Conservation (phyloP, 2,797 vertebrate genomes). For the Crocidura indochinensis region DNA sequence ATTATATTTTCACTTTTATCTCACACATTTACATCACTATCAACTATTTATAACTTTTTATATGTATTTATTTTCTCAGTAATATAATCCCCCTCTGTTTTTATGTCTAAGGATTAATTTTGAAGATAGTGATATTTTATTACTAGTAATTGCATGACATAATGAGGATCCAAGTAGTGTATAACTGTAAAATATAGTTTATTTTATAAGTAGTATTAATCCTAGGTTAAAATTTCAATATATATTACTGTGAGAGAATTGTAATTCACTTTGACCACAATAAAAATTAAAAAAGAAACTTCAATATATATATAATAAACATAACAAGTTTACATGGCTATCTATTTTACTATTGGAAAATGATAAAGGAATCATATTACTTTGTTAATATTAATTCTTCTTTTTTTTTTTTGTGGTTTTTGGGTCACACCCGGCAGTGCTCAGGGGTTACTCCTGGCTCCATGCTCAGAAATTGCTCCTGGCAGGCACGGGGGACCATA, state of each 20-base stretch:
- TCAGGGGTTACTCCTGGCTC: too few species aligned
- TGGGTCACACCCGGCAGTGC: too few species aligned
- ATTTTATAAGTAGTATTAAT: constrained; percentile 1
- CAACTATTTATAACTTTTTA: constrained; percentile 24
- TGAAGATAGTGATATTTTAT: background rate
- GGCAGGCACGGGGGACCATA: too few species aligned
- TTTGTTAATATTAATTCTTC: background rate
- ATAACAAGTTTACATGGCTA: constrained; percentile 1
- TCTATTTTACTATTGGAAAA: background rate
- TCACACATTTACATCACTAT: constrained; percentile 26
- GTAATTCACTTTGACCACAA: too few species aligned
- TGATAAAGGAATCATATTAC: constrained; percentile 33
- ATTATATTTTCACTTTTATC: background rate
- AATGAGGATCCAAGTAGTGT: too few species aligned
- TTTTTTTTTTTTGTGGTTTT: too few species aligned
- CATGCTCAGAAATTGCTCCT: too few species aligned
- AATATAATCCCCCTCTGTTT: background rate
- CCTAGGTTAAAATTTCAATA: background rate
- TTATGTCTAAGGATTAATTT: background rate
- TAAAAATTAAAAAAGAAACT: too few species aligned
- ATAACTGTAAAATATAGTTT: background rate
- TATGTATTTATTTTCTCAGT: constrained; percentile 8
- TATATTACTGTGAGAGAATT: too few species aligned
- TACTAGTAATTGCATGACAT: background rate
- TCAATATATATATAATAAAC: background rate